A percentile compares a stretch with the other conserved stretches of the same genome.
These are phyloP conservation scores for Corythornis leucogaster DNA, from an alignment of 2,797 vertebrate genomes.

Conservation along the genomic window DNA sequence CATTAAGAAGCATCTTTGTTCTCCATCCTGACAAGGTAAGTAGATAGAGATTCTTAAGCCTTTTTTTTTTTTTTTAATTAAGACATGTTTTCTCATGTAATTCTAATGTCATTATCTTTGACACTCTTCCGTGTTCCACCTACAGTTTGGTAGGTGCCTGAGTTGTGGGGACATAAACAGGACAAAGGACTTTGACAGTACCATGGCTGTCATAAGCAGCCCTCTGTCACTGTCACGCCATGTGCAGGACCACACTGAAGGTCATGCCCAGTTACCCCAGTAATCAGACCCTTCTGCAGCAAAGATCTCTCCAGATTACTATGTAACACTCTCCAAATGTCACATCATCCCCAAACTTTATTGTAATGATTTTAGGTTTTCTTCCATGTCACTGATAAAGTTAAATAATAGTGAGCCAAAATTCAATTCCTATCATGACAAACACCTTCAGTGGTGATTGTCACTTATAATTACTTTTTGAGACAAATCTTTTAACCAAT, in stretches of 20 bases:
- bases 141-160: neutral
- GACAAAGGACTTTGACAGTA: neutral
- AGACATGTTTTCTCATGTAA: neutral
- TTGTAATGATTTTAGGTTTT: neutral
- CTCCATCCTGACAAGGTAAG: neutral
- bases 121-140: neutral
- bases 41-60: neutral
- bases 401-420: conserved; percentile 8
- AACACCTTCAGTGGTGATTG: neutral
- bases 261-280: neutral
- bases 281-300: neutral
- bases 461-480: neutral
- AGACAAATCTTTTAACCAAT: neutral
- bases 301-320: neutral
- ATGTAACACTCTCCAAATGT: conserved; percentile 6
- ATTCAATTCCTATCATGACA: neutral
- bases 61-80: neutral
- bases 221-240: neutral
- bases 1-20: neutral
- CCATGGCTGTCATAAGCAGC: neutral
- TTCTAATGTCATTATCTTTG: neutral
- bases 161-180: neutral
- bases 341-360: neutral
- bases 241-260: neutral
- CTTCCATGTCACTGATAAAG: conserved; percentile 19